Percentiles rank a stretch among this genome's conserved stretches.
Evolutionary conservation across 2,113 vertebrate species (phyloP).

Genomic region (Microcebus tavaratra): DNA sequence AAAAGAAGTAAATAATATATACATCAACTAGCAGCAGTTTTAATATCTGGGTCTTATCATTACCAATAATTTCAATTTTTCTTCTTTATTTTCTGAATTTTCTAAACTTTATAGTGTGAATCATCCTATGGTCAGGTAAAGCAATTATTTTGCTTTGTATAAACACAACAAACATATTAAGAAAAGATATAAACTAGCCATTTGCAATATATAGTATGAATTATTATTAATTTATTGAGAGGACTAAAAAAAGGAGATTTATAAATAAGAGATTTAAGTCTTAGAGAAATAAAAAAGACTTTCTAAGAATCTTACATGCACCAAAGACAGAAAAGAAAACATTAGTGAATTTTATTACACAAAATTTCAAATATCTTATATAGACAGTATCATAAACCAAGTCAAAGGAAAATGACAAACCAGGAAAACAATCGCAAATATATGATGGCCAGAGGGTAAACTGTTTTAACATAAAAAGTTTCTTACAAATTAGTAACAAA

Average conservation of each 20-base stretch:
- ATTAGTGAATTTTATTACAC: background rate
- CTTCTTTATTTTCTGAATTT: background rate
- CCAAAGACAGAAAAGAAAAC: background rate
- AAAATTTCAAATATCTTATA: background rate
- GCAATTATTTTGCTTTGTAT: background rate
- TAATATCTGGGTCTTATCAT: background rate
- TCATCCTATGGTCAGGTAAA: background rate
- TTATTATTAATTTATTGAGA: background rate
- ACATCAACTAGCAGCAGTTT: background rate
- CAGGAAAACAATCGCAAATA: background rate
- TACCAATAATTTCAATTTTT: background rate
- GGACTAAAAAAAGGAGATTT: background rate
- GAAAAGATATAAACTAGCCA: background rate
- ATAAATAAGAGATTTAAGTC: background rate
- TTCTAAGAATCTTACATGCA: background rate
- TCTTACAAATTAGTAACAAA: background rate
- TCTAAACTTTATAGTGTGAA: background rate
- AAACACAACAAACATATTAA: background rate
- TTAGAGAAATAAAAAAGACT: background rate
- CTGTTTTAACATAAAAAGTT: background rate
- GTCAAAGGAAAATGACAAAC: background rate
- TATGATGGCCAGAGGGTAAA: background rate
- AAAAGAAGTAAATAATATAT: background rate
- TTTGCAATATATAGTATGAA: background rate
- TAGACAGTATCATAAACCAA: background rate